Conservation (phyloP, 2,113 vertebrate species). For the Hemiscyllium ocellatum region DNA sequence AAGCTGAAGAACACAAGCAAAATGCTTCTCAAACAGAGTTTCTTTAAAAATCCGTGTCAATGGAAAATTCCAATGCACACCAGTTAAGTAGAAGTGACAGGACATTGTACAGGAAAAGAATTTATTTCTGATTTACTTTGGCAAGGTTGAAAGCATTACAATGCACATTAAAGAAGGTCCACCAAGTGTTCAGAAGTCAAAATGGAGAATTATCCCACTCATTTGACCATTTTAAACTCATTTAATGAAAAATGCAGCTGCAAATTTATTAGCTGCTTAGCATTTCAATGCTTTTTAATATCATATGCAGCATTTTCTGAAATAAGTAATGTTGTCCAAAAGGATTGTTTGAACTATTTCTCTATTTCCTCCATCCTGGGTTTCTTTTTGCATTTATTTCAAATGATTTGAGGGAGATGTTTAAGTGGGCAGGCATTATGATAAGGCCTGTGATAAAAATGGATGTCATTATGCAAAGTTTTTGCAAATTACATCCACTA, state of each 20-base stretch:
- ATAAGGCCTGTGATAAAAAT: constrained; percentile 35
- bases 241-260: constrained; percentile 13
- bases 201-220: not conserved
- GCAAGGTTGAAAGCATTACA: constrained; percentile 16
- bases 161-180: not conserved
- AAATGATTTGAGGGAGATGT: constrained; percentile 22
- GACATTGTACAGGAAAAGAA: not conserved
- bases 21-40: not conserved
- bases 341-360: constrained; percentile 9
- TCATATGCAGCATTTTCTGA: not conserved
- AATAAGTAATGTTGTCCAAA: not conserved
- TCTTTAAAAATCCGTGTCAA: not conserved
- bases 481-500: constrained; percentile 26
- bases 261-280: constrained; percentile 7
- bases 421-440: constrained; percentile 30
- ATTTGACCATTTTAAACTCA: constrained; percentile 1
- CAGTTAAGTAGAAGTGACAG: not conserved
- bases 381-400: constrained; percentile 29
- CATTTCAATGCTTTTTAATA: constrained; percentile 28
- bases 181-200: constrained; percentile 11
- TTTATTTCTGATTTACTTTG: not conserved
- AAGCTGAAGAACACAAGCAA: not conserved
- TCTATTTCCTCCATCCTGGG: constrained; percentile 2
- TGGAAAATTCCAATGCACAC: not conserved
- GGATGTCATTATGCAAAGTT: constrained; percentile 38